phyloP scores from a whole-genome alignment of 2,797 vertebrate species.

The Myotis daubentonii region DNA sequence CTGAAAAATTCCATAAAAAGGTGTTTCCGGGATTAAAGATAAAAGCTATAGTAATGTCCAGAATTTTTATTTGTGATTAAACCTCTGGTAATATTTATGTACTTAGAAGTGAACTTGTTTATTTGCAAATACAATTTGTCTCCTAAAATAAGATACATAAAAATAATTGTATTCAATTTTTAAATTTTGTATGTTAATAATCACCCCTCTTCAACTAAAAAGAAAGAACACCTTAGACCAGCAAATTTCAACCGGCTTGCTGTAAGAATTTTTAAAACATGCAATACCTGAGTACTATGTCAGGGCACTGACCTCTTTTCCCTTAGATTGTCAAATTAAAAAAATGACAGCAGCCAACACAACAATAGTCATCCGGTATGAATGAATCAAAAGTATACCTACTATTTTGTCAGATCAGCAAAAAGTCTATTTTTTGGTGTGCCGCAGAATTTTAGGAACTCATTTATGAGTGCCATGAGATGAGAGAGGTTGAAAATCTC shows the following conservation, averaged over 20 bases:
- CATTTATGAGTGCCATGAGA: not conserved
- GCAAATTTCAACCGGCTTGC: not conserved
- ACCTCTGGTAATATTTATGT: not conserved
- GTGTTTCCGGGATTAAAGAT: not conserved
- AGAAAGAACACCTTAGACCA: not conserved
- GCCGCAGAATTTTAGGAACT: not conserved
- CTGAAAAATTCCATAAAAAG: not conserved
- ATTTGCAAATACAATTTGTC: not conserved
- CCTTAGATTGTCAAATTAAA: not conserved
- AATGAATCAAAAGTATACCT: not conserved
- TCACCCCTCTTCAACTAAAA: not conserved
- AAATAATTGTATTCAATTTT: not conserved
- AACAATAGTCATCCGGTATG: not conserved
- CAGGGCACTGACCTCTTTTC: not conserved
- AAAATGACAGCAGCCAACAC: not conserved
- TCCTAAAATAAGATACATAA: not conserved
- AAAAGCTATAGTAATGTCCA: not conserved
- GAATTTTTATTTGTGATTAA: slow-evolving; percentile 21
- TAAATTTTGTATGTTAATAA: not conserved
- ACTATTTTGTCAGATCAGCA: not conserved
- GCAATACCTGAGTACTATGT: not conserved
- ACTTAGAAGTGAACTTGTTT: not conserved
- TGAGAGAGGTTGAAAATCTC: not conserved
- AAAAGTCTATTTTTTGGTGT: not conserved
- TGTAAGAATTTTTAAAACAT: not conserved